A percentile compares a stretch with the other conserved stretches of the same genome.
Evolutionary conservation across 2,888 invertebrate species (phyloP).

Genomic region (Cephus sareptanus): DNA sequence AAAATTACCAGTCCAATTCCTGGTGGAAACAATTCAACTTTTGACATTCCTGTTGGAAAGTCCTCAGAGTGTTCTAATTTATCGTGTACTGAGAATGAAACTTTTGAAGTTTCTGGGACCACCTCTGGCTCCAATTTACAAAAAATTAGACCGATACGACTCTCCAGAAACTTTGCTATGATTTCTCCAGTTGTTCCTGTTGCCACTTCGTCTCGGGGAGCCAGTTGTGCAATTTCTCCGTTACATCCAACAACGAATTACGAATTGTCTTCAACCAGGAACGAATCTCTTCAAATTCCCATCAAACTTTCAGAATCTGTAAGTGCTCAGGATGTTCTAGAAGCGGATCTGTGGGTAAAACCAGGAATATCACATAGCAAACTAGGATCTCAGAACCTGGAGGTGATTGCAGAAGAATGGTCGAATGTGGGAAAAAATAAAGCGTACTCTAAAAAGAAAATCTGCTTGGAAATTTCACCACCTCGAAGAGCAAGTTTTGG

Average conservation of each 20-base stretch:
- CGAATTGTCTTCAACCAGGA: not conserved
- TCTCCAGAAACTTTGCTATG: slow-evolving; percentile 14
- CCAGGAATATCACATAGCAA: slow-evolving; percentile 18
- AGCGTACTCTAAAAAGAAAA: not conserved
- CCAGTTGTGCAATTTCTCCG: not conserved
- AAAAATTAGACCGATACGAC: slow-evolving; percentile 6
- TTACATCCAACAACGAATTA: not conserved
- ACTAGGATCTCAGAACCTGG: not conserved
- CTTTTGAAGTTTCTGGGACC: slow-evolving; percentile 10
- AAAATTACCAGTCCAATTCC: not conserved
- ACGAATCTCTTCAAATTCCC: not conserved
- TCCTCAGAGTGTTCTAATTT: not conserved
- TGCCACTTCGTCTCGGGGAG: not conserved
- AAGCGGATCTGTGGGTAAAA: slow-evolving; percentile 54
- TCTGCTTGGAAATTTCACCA: slow-evolving; percentile 31
- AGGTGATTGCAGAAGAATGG: not conserved
- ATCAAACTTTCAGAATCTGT: not conserved
- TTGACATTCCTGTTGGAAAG: not conserved
- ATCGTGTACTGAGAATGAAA: slow-evolving; percentile 9
- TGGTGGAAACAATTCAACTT: not conserved
- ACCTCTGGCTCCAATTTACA: not conserved
- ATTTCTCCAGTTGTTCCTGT: slow-evolving; percentile 17
- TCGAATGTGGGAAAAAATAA: slow-evolving; percentile 4
- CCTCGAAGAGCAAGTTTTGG: slow-evolving; percentile 13
- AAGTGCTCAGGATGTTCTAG: slow-evolving; percentile 41